Base-by-base conservation (phyloP, 2,113 vertebrate species). In the Brachyhypopomus gauderio region DNA sequence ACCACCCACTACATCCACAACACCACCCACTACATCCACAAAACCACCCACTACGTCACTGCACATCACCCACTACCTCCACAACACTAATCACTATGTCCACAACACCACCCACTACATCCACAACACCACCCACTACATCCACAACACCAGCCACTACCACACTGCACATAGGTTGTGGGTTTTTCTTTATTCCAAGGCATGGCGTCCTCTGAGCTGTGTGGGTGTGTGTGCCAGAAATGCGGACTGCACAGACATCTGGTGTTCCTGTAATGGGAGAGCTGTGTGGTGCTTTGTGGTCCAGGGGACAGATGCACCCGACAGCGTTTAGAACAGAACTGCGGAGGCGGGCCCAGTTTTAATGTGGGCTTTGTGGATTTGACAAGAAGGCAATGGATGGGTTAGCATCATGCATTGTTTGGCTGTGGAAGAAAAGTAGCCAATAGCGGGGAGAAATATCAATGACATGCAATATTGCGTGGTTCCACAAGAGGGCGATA, bases 401-500 rank as follows among this genome's bases (percentile, higher is more conserved):
- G 66, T 70, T 20, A 22, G 36, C 19, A 41, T 70, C n/a, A 8
- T 20, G 9, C 41, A 41, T 4, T 41, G 34, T 25, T 7, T 16
- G 25, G 16, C 14, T 17, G 12, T 36, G 63, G 27, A 12, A 19
- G 12, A 69, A 16, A 38, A 69, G 20, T 4, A 3, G 2, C 14
- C 64, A 67, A 45, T 5, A 6, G 41, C 41, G 7, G 41, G 41
- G 41, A 45, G 41, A 45, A 11, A 45, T 45, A 45, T 45, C 41
- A 52, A 8, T 16, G 11, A 72, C 17, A 16, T 22, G 58, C 7
- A 34, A 48, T 63, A 55, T 36, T 34, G 12, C 20, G 38, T 3
- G 60, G 59, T 45, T 80, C 79, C 71, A 66, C 23, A 56, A 74
- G 79, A 66, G 41, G 59, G 58, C 14, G 16, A 20, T 41, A 80